phyloP scores from a whole-genome alignment of 2,797 vertebrate genomes.

The Novumbra hubbsi region DNA sequence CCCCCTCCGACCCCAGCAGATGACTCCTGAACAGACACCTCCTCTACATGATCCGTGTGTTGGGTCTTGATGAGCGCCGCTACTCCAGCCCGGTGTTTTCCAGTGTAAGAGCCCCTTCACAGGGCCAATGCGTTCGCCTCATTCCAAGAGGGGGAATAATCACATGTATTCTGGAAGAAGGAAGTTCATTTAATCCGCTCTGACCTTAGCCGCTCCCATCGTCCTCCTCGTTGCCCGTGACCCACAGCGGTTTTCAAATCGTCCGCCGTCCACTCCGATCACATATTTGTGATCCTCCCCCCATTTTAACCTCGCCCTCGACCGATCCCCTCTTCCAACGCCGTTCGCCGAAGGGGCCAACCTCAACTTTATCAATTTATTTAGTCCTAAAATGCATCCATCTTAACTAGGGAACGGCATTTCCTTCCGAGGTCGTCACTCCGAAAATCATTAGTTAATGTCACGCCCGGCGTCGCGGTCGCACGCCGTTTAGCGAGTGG shows the following conservation, averaged over 20 bases:
- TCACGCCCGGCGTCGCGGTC: background rate
- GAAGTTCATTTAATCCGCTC: slow-evolving; percentile 37
- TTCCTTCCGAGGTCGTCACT: slow-evolving; percentile 16
- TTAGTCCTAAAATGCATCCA: background rate
- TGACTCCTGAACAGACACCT: background rate
- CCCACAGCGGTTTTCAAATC: slow-evolving; percentile 55
- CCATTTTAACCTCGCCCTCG: slow-evolving; percentile 3
- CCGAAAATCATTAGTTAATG: slow-evolving; percentile 8
- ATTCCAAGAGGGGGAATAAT: slow-evolving; percentile 36
- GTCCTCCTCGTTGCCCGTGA: slow-evolving; percentile 34
- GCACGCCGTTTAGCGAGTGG: background rate
- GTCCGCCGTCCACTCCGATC: slow-evolving; percentile 46
- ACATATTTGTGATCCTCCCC: slow-evolving; percentile 51
- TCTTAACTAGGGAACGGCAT: background rate
- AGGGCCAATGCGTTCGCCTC: slow-evolving; percentile 8
- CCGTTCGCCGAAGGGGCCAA: background rate
- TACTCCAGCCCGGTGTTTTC: background rate
- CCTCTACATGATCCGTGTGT: background rate
- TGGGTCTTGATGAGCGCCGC: background rate
- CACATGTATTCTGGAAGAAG: slow-evolving; percentile 30
- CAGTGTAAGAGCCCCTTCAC: background rate
- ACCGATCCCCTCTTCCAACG: background rate
- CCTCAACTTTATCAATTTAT: slow-evolving; percentile 5
- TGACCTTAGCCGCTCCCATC: slow-evolving; percentile 43
- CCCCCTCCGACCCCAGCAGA: background rate